Percentiles rank a stretch among this genome's conserved stretches.
These are phyloP conservation scores for Epinephelus lanceolatus DNA, from an alignment of 2,113 vertebrate genomes.

Conservation along the genomic window DNA sequence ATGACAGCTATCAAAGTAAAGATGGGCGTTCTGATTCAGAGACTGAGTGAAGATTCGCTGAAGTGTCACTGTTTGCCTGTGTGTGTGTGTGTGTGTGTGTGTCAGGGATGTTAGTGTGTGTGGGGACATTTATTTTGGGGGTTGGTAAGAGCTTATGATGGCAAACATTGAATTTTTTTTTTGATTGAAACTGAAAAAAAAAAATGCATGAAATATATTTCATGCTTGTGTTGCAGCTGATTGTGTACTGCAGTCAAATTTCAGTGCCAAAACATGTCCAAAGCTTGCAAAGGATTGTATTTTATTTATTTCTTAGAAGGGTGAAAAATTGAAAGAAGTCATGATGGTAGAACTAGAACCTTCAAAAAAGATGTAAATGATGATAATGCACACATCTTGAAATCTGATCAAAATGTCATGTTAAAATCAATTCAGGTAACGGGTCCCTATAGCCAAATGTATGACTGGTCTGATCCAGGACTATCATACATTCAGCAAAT, in stretches of 20 bases:
- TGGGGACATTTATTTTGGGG: neutral
- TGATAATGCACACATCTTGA: no score
- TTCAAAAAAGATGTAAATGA: neutral
- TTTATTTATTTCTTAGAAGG: neutral
- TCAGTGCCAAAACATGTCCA: neutral
- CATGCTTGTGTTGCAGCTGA: neutral
- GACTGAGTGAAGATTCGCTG: constrained; percentile 34
- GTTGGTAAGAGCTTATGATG: neutral
- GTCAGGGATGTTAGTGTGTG: neutral
- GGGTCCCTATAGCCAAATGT: neutral
- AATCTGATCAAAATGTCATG: neutral
- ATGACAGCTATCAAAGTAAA: constrained; percentile 86
- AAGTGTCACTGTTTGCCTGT: constrained; percentile 37
- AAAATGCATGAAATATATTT: neutral
- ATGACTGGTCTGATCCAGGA: no score
- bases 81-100: neutral
- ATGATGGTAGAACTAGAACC: neutral
- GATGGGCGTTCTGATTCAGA: constrained; percentile 63
- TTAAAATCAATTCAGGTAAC: neutral
- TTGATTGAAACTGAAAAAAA: neutral
- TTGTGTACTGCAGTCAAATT: neutral
- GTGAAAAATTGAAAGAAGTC: neutral
- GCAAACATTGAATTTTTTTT: neutral
- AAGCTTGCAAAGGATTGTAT: neutral
- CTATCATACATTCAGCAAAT: no score